Conservation (phyloP, 2,888 invertebrate species). For the Drosophila antonietae region DNA sequence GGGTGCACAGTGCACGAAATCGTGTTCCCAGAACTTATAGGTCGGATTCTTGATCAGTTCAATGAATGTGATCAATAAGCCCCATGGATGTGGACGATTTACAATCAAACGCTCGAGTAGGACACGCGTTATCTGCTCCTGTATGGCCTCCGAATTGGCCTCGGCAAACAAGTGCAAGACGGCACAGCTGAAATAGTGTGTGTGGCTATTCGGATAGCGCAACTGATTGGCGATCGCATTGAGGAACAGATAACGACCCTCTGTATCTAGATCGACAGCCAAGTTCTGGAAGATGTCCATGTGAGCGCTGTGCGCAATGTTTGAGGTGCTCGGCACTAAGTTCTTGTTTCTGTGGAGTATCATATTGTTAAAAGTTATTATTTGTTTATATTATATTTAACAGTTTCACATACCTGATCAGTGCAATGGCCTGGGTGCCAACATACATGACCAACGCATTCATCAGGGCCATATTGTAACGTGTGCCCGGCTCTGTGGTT, state of each 20-base stretch:
- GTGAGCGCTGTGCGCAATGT: constrained; percentile 99
- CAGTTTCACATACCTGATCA: constrained; percentile 86
- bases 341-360: constrained; percentile 90
- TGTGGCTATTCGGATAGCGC: constrained; percentile 99
- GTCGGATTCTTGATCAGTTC: constrained; percentile 99
- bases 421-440: constrained; percentile 97
- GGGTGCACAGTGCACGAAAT: constrained; percentile 99
- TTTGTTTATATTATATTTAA: not conserved
- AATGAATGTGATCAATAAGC: constrained; percentile 98
- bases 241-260: constrained; percentile 97
- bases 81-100: constrained; percentile 99
- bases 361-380: no score
- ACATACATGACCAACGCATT: constrained; percentile 99
- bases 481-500: constrained; percentile 93
- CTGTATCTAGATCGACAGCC: constrained; percentile 98
- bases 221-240: constrained; percentile 99
- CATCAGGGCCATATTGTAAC: constrained; percentile 98
- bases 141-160: constrained; percentile 98
- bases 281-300: constrained; percentile 99
- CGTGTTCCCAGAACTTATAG: constrained; percentile 99
- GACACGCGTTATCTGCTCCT: constrained; percentile 99
- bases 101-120: constrained; percentile 98
- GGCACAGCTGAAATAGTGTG: constrained; percentile 99
- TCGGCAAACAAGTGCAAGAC: constrained; percentile 98
- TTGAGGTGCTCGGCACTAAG: constrained; percentile 96